Evolutionary conservation across 2,888 invertebrate genomes (phyloP).

Genomic region (Globia sparganii): DNA sequence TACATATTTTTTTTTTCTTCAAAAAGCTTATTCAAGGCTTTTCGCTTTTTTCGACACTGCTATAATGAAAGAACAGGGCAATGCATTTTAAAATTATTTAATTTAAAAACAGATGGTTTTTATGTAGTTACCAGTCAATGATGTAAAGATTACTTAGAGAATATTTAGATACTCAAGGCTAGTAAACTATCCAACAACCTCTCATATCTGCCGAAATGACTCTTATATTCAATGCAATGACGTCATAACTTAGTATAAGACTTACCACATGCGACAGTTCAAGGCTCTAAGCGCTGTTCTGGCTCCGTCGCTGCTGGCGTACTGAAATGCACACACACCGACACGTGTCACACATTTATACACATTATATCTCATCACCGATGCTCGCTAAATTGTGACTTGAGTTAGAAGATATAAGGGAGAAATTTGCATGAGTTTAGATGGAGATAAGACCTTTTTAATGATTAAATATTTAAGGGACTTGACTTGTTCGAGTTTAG

Average conservation of each 20-base stretch:
- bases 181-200: neutral
- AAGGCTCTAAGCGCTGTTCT: constrained; percentile 94
- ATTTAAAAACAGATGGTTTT: neutral
- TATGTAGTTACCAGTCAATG: neutral
- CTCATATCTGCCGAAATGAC: constrained; percentile 17
- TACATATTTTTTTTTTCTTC: neutral
- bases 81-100: neutral
- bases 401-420: neutral
- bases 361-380: constrained; percentile 74
- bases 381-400: constrained; percentile 69
- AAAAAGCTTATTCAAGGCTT: neutral
- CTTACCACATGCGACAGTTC: constrained; percentile 85
- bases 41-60: neutral
- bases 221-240: constrained; percentile 6
- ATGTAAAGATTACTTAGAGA: neutral
- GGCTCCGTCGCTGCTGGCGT: constrained; percentile 97
- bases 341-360: constrained; percentile 79
- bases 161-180: neutral
- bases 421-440: neutral
- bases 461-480: neutral
- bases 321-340: constrained; percentile 92
- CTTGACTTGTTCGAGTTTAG: neutral
- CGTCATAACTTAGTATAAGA: constrained; percentile 40
- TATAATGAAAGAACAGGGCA: neutral
- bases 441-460: neutral